Evolutionary conservation across 2,888 invertebrate genomes (phyloP), one percentile per base, ranked within the genome.

Genomic region (Cremastobaeus sp.): DNA sequence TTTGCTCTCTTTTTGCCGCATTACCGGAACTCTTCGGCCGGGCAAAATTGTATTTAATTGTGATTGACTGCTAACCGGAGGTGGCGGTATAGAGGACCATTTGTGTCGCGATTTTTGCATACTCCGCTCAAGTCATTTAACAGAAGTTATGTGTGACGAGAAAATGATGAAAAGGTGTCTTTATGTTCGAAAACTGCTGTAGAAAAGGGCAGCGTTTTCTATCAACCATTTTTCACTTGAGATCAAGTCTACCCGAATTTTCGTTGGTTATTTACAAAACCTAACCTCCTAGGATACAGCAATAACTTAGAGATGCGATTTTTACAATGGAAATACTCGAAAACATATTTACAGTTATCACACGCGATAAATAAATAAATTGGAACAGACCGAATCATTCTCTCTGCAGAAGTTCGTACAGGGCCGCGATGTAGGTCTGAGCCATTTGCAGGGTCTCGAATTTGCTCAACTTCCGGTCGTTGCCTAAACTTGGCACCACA

Each of bases 361-460:
- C 62, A 62, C 48, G 12, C 25, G 57, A n/a, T 32, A n/a, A 20
- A 52, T 34, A 41, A 39, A 48, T 17, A 32, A 45, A 12, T 2
- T 3, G 11, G 8, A 17, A 45, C 18, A 20, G 28, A 50, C 43
- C 37, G 9, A 18, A 8, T 17, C 50, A 72, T 15, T 72, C 65
- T 17, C 72, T 45, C 18, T 72, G 72, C 45, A 72, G 47, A 3
- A 71, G 71, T 14, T 93, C 93, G 83, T 91, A 90, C 8, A 94
- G 86, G 0, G 93, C 93, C 3, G 90, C 87, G 60, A 94, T 94
- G 82, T 94, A 94, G 3, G 92, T 92, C 82, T 94, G 93, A 0
- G 94, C 94, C 93, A 94, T 93, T 88, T 94, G 94, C 25, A 94
- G 87, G 0, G 94, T 94, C 85, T 94, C 94, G 83, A 91, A 94